Evolutionary conservation across 2,113 vertebrate genomes (phyloP).

Genomic region (Protomyctophum bolini): DNA sequence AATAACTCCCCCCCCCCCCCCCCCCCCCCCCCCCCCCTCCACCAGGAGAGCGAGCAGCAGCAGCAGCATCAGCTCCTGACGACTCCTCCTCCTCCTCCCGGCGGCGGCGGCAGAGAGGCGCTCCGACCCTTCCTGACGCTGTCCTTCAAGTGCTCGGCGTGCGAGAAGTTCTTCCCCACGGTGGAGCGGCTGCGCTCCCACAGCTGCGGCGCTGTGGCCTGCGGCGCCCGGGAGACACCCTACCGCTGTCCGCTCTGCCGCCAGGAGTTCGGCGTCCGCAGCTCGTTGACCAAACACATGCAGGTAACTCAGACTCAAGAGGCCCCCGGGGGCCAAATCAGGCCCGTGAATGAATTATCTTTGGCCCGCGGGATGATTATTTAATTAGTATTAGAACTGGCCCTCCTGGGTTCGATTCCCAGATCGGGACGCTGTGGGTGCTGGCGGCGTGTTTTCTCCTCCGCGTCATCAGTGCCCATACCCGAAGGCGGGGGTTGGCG

Average conservation of each 20-base stretch:
- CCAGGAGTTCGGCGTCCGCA: slow-evolving; percentile 74
- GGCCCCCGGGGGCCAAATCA: too few relatives aligned
- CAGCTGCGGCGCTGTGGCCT: slow-evolving; percentile 49
- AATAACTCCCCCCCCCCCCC: too few relatives aligned
- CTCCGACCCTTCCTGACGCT: background rate
- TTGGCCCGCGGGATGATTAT: too few relatives aligned
- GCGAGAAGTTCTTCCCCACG: slow-evolving; percentile 60
- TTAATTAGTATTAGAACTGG: too few relatives aligned
- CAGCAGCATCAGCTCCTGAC: background rate
- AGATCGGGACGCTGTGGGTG: too few relatives aligned
- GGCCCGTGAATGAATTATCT: too few relatives aligned
- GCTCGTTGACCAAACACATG: slow-evolving; percentile 79
- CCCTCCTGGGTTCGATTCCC: too few relatives aligned
- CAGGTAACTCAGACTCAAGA: too few relatives aligned
- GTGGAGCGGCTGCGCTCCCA: slow-evolving; percentile 68
- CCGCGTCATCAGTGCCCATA: too few relatives aligned
- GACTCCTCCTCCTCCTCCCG: background rate
- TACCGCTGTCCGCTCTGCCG: slow-evolving; percentile 77
- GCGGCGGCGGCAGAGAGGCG: too few relatives aligned
- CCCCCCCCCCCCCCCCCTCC: slow-evolving; percentile 13
- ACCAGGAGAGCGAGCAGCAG: slow-evolving; percentile 47
- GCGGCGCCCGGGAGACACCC: slow-evolving; percentile 59
- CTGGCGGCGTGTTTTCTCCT: too few relatives aligned
- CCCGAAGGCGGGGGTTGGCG: too few relatives aligned
- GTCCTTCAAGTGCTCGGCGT: slow-evolving; percentile 68